phyloP scores from a whole-genome alignment of 2,113 vertebrate genomes.

The Hypanus sabinus region DNA sequence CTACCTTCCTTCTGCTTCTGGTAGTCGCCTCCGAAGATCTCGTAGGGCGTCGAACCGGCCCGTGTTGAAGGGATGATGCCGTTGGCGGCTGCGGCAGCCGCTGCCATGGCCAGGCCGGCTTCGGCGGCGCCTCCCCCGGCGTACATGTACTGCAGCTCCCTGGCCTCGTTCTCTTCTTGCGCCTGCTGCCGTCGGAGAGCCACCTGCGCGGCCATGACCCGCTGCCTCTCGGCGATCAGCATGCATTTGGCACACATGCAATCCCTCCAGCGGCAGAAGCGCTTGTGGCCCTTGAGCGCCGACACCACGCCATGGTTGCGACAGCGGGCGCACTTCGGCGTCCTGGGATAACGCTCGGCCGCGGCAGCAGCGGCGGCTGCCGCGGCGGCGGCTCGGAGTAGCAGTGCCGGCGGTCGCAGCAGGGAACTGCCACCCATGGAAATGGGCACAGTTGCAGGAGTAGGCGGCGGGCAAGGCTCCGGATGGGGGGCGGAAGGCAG shows the following conservation, averaged over 20 bases:
- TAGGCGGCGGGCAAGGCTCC: constrained; percentile 40
- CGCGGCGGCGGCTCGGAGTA: constrained; percentile 47
- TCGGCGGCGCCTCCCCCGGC: constrained; percentile 46
- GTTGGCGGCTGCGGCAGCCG: constrained; percentile 39
- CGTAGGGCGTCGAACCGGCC: constrained; percentile 38
- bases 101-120: constrained; percentile 40
- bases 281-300: constrained; percentile 85
- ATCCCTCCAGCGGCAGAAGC: constrained; percentile 81
- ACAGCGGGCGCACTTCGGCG: constrained; percentile 79
- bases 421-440: constrained; percentile 7
- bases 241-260: constrained; percentile 81
- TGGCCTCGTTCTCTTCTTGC: constrained; percentile 75
- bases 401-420: constrained; percentile 44
- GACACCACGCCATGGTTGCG: constrained; percentile 82
- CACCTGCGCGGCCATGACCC: constrained; percentile 88
- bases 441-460: constrained; percentile 20
- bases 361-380: constrained; percentile 45
- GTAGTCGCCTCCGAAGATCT: constrained; percentile 47
- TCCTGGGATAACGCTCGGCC: constrained; percentile 58
- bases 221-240: constrained; percentile 78
- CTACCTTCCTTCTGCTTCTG: constrained; percentile 41
- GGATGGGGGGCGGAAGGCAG: constrained; percentile 41
- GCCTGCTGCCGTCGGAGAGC: constrained; percentile 80
- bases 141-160: constrained; percentile 60
- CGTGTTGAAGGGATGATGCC: constrained; percentile 6